A percentile compares a stretch with the other conserved stretches of the same genome.
phyloP scores from a whole-genome alignment of 1,140 invertebrate genomes.

The Ladona fulva region DNA sequence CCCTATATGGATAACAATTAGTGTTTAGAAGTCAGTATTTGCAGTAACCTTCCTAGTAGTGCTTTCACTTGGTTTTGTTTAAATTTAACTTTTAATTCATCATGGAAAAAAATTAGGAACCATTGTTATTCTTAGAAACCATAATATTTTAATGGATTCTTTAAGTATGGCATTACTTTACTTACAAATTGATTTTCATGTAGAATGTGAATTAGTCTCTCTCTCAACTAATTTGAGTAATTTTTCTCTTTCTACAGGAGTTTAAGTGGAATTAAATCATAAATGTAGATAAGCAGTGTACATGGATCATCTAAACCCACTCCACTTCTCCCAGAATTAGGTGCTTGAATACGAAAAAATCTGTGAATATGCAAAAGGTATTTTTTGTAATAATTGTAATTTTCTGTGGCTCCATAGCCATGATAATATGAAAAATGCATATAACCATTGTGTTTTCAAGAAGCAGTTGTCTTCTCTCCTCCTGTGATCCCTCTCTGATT shows the following conservation, averaged over 20 bases:
- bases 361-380: neutral
- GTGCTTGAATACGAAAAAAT: neutral
- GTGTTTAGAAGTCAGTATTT: too few relatives aligned
- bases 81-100: too few relatives aligned
- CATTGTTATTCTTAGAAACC: too few relatives aligned
- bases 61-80: too few relatives aligned
- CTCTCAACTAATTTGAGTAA: too few relatives aligned
- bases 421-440: neutral
- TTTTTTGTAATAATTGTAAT: neutral
- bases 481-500: conserved; percentile 3
- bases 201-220: too few relatives aligned
- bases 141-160: too few relatives aligned
- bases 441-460: neutral
- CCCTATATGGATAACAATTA: too few relatives aligned
- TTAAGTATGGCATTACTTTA: too few relatives aligned
- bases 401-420: neutral
- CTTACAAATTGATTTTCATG: too few relatives aligned
- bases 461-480: conserved; percentile 4
- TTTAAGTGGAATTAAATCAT: conserved; percentile 3
- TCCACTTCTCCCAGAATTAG: neutral
- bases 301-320: neutral
- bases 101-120: too few relatives aligned
- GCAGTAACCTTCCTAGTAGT: too few relatives aligned
- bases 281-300: conserved; percentile 1
- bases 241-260: neutral